phyloP scores from a whole-genome alignment of 1,140 invertebrate species.

The Pachypeltis micranthus region DNA sequence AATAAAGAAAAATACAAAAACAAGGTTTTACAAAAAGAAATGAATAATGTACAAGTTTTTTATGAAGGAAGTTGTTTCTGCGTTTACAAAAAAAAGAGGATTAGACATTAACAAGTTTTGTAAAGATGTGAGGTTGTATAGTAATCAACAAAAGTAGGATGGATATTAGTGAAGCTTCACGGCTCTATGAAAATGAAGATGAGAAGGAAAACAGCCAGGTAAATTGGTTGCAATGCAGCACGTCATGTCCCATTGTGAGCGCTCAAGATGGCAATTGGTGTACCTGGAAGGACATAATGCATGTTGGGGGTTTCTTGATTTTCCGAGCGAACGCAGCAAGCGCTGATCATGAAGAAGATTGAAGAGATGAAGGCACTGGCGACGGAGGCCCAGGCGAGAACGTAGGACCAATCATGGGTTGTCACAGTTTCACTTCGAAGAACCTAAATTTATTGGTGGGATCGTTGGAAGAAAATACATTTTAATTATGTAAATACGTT shows the following conservation, averaged over 20 bases:
- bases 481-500: no score
- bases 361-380: conserved; percentile 59
- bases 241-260: no score
- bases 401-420: conserved; percentile 73
- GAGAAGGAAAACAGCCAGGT: background rate
- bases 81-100: background rate
- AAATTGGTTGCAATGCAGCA: background rate
- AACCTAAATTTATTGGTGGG: no score
- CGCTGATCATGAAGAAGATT: conserved; percentile 64
- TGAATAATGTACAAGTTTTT: no score
- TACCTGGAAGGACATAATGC: conserved; percentile 80
- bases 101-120: no score
- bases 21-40: no score
- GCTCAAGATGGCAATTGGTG: no score
- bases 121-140: no score
- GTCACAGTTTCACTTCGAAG: conserved; percentile 55
- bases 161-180: no score
- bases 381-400: conserved; percentile 68
- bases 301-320: conserved; percentile 55
- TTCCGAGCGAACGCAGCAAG: conserved; percentile 62
- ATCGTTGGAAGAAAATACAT: no score
- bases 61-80: background rate
- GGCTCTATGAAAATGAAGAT: background rate
- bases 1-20: conserved; percentile 6
- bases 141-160: no score